Evolutionary conservation across 1,140 invertebrate genomes (phyloP), one percentile per base, ranked within the genome.

Genomic region (Drosophila bipectinata): DNA sequence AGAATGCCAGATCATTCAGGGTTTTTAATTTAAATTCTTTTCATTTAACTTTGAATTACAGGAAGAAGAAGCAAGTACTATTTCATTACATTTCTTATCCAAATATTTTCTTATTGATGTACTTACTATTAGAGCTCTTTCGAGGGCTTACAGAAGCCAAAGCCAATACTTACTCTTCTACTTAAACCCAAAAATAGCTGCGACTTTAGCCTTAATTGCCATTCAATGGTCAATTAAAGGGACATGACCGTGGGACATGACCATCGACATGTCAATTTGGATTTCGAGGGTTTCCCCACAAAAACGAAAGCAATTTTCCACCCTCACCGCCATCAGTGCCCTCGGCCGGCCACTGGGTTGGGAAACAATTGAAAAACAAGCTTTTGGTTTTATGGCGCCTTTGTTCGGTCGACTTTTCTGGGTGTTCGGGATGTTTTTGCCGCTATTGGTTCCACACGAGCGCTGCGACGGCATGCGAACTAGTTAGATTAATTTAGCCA

Each of bases 401-500:
- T 85, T 85, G 82, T 85, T 78, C 69, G 82, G 87, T 78, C 69
- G 67, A 21, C 26, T 57, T 68, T 53, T 56, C 37, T 48, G 48
- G 48, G 41, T 61, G 30, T 32, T 57, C 45, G 32, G 15, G 15
- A 47, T 52, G 72, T 60, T 64, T 47, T 41, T 76, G 61, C 26
- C 60, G 58, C 48, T 52, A 68, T 68, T 67, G 82, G 82, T 85
- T 87, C 78, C 82, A 85, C 81, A 87, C 81, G 82, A 87, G 69
- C 64, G 82, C 61, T 57, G 69, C 52, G 37, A 59, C 63, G 82
- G 82, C 82, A 85, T 85, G 64, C 82, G 63, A 85, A 85, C 82
- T 85, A 87, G 82, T 88, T 88, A 76, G 83, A 88, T 87, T 87
- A 88, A 87, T 87, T 87, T 83, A 67, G 82, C 76, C 72, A 66